Percentiles rank a stretch among this genome's conserved stretches.
These are phyloP conservation scores for Epistrophe eligans DNA, from an alignment of 2,888 invertebrate species.

Conservation along the genomic window DNA sequence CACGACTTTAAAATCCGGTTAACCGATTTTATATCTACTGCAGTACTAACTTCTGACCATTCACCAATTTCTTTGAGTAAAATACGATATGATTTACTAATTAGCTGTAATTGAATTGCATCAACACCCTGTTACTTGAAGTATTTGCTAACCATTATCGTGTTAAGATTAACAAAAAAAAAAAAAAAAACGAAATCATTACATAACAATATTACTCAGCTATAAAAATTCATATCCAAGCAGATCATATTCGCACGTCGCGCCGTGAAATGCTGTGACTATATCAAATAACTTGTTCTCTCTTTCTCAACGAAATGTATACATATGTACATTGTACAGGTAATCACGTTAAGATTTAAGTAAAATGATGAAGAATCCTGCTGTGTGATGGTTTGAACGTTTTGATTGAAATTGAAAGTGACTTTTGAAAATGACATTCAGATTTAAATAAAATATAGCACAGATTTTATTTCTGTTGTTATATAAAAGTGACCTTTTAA, in stretches of 20 bases:
- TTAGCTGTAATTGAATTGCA: constrained; percentile 45
- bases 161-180: neutral
- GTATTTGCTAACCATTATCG: constrained; percentile 41
- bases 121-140: constrained; percentile 38
- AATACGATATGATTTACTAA: constrained; percentile 46
- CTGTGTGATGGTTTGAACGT: constrained; percentile 23
- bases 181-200: constrained; percentile 18
- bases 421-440: constrained; percentile 29
- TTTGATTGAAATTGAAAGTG: constrained; percentile 42
- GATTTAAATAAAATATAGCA: constrained; percentile 30
- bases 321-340: neutral
- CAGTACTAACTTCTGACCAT: neutral
- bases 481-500: constrained; percentile 1
- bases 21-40: neutral
- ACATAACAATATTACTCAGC: constrained; percentile 44
- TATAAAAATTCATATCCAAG: constrained; percentile 33
- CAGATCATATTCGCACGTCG: constrained; percentile 27
- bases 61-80: constrained; percentile 26
- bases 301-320: neutral
- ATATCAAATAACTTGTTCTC: constrained; percentile 52
- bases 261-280: constrained; percentile 15
- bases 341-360: constrained; percentile 5
- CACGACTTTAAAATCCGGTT: constrained; percentile 3
- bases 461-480: neutral
- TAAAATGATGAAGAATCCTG: constrained; percentile 22